Evolutionary conservation across 1,140 invertebrate species (phyloP).

Genomic region (Agraylea sexmaculata): DNA sequence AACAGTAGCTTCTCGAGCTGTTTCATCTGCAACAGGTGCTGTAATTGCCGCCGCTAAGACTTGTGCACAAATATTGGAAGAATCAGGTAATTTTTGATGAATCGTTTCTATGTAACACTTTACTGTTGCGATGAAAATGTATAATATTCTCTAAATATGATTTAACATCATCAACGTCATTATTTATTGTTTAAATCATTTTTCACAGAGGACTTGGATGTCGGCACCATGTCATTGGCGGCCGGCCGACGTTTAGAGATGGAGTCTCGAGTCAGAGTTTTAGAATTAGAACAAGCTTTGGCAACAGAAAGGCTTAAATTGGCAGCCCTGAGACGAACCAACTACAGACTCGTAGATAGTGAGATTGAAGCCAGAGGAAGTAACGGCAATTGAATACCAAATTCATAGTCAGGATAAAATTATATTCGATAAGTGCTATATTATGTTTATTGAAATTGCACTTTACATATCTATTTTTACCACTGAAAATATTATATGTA

Average conservation of each 20-base stretch:
- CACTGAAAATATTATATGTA: too few relatives aligned
- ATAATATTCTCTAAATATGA: not conserved
- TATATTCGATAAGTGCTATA: not conserved
- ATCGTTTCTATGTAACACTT: too few relatives aligned
- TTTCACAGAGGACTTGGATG: slow-evolving; percentile 71
- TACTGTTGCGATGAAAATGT: slow-evolving; percentile 43
- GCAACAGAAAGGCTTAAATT: slow-evolving; percentile 76
- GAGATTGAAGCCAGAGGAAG: too few relatives aligned
- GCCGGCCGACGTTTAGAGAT: slow-evolving; percentile 92
- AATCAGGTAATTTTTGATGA: too few relatives aligned
- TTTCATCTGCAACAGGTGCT: slow-evolving; percentile 79
- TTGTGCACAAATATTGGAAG: slow-evolving; percentile 75
- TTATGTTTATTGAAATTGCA: too few relatives aligned
- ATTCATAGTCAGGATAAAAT: not conserved
- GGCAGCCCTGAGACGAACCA: slow-evolving; percentile 75
- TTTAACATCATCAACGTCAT: slow-evolving; percentile 2
- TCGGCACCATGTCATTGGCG: slow-evolving; percentile 78
- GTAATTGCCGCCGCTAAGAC: slow-evolving; percentile 89
- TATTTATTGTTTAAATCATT: slow-evolving; percentile 13
- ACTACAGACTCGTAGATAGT: slow-evolving; percentile 80
- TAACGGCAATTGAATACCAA: slow-evolving; percentile 28
- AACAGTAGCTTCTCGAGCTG: slow-evolving; percentile 72
- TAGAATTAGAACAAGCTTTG: slow-evolving; percentile 85
- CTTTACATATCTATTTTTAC: too few relatives aligned
- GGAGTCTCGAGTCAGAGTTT: slow-evolving; percentile 84